Evolutionary conservation across 2,888 invertebrate species (phyloP).

Genomic region (Ecliptopera silaceata): DNA sequence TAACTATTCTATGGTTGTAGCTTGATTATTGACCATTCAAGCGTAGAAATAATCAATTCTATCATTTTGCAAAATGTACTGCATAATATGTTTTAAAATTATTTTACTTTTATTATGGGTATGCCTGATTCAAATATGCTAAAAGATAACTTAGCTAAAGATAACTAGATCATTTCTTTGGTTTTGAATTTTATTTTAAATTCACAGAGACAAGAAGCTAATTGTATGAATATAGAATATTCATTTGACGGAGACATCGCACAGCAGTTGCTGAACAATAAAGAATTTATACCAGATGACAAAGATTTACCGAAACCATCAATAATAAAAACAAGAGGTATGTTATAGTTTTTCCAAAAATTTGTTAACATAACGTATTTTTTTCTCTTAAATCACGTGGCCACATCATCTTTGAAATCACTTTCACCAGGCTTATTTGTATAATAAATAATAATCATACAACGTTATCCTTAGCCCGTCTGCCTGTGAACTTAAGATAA

Average conservation of each 20-base stretch:
- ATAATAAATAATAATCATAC: too few species aligned
- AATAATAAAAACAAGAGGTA: conserved; percentile 56
- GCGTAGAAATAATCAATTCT: conserved; percentile 55
- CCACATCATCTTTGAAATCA: too few species aligned
- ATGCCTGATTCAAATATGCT: background rate
- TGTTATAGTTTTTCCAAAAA: conserved; percentile 29
- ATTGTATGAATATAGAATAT: conserved; percentile 9
- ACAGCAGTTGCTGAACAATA: conserved; percentile 55
- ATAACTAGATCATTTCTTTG: background rate
- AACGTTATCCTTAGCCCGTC: too few species aligned
- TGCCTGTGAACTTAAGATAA: too few species aligned
- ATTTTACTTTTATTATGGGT: conserved; percentile 16
- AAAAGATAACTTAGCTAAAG: too few species aligned
- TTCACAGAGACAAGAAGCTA: conserved; percentile 12
- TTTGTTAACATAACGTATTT: too few species aligned
- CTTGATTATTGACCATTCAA: conserved; percentile 45
- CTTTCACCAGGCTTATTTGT: too few species aligned
- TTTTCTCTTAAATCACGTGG: too few species aligned
- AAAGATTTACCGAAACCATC: conserved; percentile 54
- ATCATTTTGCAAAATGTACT: conserved; percentile 9
- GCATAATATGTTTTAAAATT: conserved; percentile 7
- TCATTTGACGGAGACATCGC: conserved; percentile 53
- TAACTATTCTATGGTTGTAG: conserved; percentile 30
- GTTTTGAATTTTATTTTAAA: background rate
- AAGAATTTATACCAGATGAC: conserved; percentile 64